These are phyloP conservation scores for Rhynchopsitta pachyrhyncha DNA, from an alignment of 2,113 vertebrate species.

Conservation along the genomic window DNA sequence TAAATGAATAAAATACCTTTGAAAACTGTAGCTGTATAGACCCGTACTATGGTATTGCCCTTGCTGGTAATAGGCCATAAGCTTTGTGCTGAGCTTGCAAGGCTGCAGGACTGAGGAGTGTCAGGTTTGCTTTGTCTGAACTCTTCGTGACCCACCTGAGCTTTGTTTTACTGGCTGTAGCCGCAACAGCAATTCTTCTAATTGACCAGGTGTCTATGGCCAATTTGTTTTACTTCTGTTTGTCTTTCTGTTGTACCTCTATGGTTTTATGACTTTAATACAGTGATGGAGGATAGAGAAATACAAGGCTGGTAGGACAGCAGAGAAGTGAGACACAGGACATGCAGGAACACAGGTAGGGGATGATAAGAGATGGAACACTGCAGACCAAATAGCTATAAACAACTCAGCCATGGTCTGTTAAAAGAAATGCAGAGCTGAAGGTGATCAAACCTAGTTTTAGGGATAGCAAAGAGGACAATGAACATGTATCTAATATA, in stretches of 20 bases:
- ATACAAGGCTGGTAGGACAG: not conserved
- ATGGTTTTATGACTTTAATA: not conserved
- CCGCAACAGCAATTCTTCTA: constrained; percentile 25
- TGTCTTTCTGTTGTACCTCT: not conserved
- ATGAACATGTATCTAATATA: not conserved
- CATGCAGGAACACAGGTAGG: not conserved
- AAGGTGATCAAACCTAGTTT: not conserved
- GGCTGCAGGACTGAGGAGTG: not conserved
- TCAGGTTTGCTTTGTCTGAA: constrained; percentile 37
- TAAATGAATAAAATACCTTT: not conserved
- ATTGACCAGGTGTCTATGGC: not conserved
- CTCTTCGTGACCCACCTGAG: not conserved
- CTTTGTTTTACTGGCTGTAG: constrained; percentile 19
- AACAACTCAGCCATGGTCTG: not conserved
- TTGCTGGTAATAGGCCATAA: not conserved
- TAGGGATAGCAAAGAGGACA: not conserved
- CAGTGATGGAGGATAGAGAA: not conserved
- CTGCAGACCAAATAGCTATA: not conserved
- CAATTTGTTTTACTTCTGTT: constrained; percentile 32
- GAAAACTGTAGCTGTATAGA: not conserved
- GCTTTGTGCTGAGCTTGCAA: constrained; percentile 30
- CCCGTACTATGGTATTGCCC: not conserved
- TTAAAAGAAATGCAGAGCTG: not conserved
- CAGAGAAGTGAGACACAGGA: not conserved
- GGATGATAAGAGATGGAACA: not conserved